Evolutionary conservation across 2,113 vertebrate species (phyloP), one percentile per base, ranked within the genome.

Genomic region (Nothocercus nigrocapillus): DNA sequence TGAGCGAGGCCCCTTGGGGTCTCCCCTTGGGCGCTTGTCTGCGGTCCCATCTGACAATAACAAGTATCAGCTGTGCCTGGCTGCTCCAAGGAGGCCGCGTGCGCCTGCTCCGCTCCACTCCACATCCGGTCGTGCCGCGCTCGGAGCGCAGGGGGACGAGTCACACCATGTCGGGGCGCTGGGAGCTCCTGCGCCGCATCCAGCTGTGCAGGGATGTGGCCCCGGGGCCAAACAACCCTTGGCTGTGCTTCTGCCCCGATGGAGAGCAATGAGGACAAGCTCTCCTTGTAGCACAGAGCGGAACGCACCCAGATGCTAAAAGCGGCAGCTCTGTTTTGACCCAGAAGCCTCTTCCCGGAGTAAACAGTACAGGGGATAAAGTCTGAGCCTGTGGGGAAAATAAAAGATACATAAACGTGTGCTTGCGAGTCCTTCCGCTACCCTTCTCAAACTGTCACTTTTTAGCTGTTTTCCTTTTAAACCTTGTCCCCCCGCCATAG

Each of bases 181-280:
- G 82, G 84, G 69, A 87, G 93, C 69, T 93, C 81, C 76, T 79
- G 70, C 74, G 49, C 81, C 73, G 84, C 67, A 69, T 93, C 94
- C 91, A 93, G 56, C 89, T 93, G 90, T 92, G 84, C 84, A 67
- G 75, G 86, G 86, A 72, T 38, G 3, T 0, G 3, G 75, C 83
- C 53, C 93, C 38, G 32, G 61, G 69, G 91, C 88, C 74, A 47
- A 58, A 30, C 14, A 81, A 86, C 54, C 84, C 84, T 87, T 94
- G 96, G 93, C 93, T 91, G 93, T 90, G 87, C 91, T 90, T 86
- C 44, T 64, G 89, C 66, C 77, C 62, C n/a, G 73, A 20, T 59
- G 83, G 61, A 64, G 86, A 89, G 75, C 90, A 45, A 11, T 22
- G 9, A 24, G 93, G 54, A 79, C 14, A 5, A 77, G 62, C 75